A percentile compares a stretch with the other conserved stretches of the same genome.
Conservation (phyloP, 2,797 vertebrate genomes). For the Arremon aurantiirostris region DNA sequence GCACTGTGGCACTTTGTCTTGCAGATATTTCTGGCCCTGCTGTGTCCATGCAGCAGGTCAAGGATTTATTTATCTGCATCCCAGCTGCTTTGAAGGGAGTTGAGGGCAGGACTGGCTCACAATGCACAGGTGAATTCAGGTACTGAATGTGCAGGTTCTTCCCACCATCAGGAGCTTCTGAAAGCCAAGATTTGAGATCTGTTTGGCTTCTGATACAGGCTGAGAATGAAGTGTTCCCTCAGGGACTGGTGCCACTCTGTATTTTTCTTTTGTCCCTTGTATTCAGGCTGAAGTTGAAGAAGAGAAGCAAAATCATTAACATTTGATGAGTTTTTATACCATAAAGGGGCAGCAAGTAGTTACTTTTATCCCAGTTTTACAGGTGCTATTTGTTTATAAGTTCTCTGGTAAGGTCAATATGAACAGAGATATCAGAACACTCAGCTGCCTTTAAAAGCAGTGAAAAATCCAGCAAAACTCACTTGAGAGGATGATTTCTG, state of each 20-base stretch:
- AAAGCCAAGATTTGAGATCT: neutral
- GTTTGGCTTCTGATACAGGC: neutral
- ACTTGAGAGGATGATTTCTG: neutral
- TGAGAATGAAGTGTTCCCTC: neutral
- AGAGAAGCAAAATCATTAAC: neutral
- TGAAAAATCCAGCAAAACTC: neutral
- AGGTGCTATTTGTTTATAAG: neutral
- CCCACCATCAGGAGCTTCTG: neutral
- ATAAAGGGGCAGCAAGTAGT: accelerated
- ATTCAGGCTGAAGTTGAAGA: neutral
- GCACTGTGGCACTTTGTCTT: accelerated
- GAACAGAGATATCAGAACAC: neutral
- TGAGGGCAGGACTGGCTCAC: neutral
- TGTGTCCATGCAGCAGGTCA: neutral
- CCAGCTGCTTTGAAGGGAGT: neutral
- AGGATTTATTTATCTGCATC: neutral
- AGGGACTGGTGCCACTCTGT: neutral
- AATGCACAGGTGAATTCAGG: neutral
- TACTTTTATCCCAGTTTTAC: neutral
- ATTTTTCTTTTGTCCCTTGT: neutral
- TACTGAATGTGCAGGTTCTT: neutral
- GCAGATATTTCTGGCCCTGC: neutral
- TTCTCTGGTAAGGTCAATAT: neutral
- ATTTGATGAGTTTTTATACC: neutral
- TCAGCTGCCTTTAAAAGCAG: neutral